Percentiles rank a stretch among this genome's conserved stretches.
These are phyloP conservation scores for Agrotis segetum DNA, from an alignment of 2,888 invertebrate species.

Conservation along the genomic window DNA sequence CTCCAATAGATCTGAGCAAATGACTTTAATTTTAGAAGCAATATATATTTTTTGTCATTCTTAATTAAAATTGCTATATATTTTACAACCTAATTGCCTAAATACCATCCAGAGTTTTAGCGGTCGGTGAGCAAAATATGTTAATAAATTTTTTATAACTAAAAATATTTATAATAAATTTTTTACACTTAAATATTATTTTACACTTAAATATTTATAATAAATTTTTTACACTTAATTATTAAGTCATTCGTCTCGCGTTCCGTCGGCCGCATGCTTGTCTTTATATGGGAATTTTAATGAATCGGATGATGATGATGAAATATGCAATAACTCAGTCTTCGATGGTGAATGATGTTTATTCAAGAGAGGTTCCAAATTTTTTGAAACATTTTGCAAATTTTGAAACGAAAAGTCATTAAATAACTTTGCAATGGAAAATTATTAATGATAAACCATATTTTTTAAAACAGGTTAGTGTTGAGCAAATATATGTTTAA, in stretches of 20 bases:
- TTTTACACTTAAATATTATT: constrained; percentile 33
- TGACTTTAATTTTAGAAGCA: constrained; percentile 5
- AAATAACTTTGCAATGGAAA: neutral
- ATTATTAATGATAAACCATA: neutral
- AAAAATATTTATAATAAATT: too few relatives aligned
- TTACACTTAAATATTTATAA: constrained; percentile 35
- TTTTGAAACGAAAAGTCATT: neutral
- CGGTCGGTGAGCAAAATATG: constrained; percentile 16
- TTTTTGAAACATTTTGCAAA: neutral
- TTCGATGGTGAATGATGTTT: neutral
- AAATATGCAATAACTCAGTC: constrained; percentile 12
- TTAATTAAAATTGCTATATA: neutral
- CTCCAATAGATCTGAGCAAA: constrained; percentile 13
- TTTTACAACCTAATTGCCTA: constrained; percentile 16
- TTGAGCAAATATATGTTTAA: neutral
- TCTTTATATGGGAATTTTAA: constrained; percentile 54
- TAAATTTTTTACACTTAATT: constrained; percentile 33
- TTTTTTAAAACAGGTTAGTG: neutral
- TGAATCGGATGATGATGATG: constrained; percentile 38
- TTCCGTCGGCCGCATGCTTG: constrained; percentile 25
- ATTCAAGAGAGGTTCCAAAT: neutral
- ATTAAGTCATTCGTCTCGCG: constrained; percentile 35
- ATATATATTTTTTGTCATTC: neutral
- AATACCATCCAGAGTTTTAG: constrained; percentile 25
- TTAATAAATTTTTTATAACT: constrained; percentile 35